A percentile compares a stretch with the other conserved stretches of the same genome.
These are phyloP conservation scores for Asarcornis scutulata DNA, from an alignment of 2,113 vertebrate genomes.

Conservation along the genomic window DNA sequence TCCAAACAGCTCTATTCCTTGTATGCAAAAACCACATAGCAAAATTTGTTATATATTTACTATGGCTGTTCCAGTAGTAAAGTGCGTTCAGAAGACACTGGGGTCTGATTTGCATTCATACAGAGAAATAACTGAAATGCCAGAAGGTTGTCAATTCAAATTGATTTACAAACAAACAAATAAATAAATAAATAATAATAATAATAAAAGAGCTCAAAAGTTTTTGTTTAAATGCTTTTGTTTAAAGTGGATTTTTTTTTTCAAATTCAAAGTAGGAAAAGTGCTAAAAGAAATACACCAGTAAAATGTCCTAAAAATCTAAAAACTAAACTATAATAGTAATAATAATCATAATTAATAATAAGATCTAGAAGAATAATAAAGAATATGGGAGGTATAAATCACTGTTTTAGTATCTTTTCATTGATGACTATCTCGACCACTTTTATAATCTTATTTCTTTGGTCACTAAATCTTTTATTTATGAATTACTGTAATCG, in stretches of 20 bases:
- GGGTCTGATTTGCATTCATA: not conserved
- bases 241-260: not conserved
- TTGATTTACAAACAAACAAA: not conserved
- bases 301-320: not conserved
- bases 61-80: not conserved
- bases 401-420: not conserved
- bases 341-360: too few relatives aligned
- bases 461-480: not conserved
- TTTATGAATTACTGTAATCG: not conserved
- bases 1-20: not conserved
- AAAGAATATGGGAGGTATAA: not conserved
- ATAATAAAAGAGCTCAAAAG: not conserved
- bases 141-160: not conserved
- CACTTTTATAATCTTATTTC: not conserved
- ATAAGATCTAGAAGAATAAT: not conserved
- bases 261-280: not conserved
- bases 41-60: not conserved
- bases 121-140: not conserved
- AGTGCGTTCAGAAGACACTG: fast-evolving
- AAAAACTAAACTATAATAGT: not conserved
- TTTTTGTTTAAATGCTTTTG: not conserved
- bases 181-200: too few relatives aligned
- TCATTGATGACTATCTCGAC: not conserved
- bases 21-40: not conserved
- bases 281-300: not conserved